Percentiles rank a stretch among this genome's conserved stretches.
Conservation (phyloP, 2,113 vertebrate species). For the Eudyptes chrysolophus region DNA sequence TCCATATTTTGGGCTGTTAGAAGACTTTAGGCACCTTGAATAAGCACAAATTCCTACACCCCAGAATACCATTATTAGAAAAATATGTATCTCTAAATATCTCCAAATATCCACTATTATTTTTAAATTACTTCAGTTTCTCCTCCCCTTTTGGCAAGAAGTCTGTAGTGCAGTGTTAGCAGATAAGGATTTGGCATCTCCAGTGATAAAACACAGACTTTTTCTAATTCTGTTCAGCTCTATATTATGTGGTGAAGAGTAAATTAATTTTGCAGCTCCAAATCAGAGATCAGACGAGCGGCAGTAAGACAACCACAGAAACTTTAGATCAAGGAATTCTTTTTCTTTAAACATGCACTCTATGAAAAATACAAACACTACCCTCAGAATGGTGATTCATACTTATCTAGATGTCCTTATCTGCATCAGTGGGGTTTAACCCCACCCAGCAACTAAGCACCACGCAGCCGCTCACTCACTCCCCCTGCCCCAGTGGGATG, state of each 20-base stretch:
- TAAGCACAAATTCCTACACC: neutral
- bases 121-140: neutral
- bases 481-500: too few species aligned
- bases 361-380: neutral
- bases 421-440: neutral
- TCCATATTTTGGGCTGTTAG: neutral
- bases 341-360: neutral
- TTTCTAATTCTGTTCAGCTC: neutral
- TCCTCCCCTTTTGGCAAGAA: neutral
- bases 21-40: neutral
- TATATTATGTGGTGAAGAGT: neutral
- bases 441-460: too few species aligned
- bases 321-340: neutral
- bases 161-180: neutral
- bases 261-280: slow-evolving; percentile 22
- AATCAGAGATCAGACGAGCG: neutral
- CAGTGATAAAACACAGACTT: neutral
- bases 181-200: slow-evolving; percentile 3
- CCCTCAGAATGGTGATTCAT: neutral
- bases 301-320: neutral
- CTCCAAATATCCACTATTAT: neutral
- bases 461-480: too few species aligned
- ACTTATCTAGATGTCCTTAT: neutral
- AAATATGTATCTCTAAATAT: neutral
- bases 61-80: neutral